Evolutionary conservation across 2,113 vertebrate species (phyloP).

Genomic region (Callocephalon fimbriatum): DNA sequence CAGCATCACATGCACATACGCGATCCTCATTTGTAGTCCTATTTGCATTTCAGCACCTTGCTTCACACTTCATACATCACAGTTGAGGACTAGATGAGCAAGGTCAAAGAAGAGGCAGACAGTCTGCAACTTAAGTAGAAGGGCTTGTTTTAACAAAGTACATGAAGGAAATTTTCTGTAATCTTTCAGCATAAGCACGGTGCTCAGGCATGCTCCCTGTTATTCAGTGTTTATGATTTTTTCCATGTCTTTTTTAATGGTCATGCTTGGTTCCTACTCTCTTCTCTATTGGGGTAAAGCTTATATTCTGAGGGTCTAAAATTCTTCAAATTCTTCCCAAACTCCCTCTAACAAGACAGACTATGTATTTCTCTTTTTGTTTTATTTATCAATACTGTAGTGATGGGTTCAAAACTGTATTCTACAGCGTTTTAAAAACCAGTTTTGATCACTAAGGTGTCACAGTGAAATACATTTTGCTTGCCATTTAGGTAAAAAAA

Average conservation of each 20-base stretch:
- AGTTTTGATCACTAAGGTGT: not conserved
- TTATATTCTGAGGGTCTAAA: not conserved
- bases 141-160: not conserved
- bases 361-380: not conserved
- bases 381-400: not conserved
- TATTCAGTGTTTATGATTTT: accelerated
- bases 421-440: not conserved
- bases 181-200: not conserved
- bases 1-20: not conserved
- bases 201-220: not conserved
- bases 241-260: not conserved
- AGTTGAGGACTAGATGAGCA: not conserved
- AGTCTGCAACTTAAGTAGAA: not conserved
- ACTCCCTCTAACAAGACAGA: not conserved
- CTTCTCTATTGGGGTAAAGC: accelerated
- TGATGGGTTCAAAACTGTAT: not conserved
- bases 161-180: not conserved
- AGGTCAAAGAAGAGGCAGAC: not conserved
- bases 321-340: not conserved
- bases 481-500: not conserved
- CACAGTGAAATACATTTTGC: not conserved
- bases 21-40: not conserved
- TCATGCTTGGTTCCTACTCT: not conserved
- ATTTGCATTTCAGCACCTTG: not conserved
- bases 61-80: not conserved